Percentiles rank a stretch among this genome's conserved stretches.
phyloP scores from a whole-genome alignment of 2,888 invertebrate genomes.

The Balanococcus diminutus region DNA sequence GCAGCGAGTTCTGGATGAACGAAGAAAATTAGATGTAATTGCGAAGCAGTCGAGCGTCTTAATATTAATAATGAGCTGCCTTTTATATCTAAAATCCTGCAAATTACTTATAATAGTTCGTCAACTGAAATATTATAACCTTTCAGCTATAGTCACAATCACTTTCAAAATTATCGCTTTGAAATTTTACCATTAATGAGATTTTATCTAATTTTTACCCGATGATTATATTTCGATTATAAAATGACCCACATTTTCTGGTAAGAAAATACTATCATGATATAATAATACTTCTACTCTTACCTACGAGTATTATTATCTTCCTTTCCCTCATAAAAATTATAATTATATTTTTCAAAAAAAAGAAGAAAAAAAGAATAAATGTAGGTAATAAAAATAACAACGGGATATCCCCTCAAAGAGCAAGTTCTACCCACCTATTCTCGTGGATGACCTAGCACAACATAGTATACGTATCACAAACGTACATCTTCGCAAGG shows the following conservation, averaged over 20 bases:
- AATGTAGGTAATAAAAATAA: background rate
- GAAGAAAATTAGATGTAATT: background rate
- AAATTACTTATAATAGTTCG: constrained; percentile 1
- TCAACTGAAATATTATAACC: background rate
- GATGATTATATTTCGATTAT: too few species aligned
- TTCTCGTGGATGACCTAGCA: too few species aligned
- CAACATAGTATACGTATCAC: background rate
- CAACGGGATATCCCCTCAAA: background rate
- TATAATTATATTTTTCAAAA: background rate
- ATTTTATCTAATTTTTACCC: too few species aligned
- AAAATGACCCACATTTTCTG: too few species aligned
- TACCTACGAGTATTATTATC: too few species aligned
- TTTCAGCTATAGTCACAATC: background rate
- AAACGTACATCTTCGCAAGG: background rate
- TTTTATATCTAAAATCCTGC: background rate
- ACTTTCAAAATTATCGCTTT: background rate
- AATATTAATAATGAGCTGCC: constrained; percentile 4
- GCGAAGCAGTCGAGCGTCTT: background rate
- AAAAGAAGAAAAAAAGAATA: background rate
- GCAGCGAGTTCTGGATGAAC: background rate
- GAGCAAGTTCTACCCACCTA: too few species aligned
- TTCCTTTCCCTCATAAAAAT: too few species aligned
- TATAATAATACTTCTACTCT: too few species aligned
- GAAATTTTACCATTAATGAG: too few species aligned
- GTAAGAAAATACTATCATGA: too few species aligned